Base-by-base conservation (phyloP, 2,797 vertebrate genomes). In the Meriones psammophilus region DNA sequence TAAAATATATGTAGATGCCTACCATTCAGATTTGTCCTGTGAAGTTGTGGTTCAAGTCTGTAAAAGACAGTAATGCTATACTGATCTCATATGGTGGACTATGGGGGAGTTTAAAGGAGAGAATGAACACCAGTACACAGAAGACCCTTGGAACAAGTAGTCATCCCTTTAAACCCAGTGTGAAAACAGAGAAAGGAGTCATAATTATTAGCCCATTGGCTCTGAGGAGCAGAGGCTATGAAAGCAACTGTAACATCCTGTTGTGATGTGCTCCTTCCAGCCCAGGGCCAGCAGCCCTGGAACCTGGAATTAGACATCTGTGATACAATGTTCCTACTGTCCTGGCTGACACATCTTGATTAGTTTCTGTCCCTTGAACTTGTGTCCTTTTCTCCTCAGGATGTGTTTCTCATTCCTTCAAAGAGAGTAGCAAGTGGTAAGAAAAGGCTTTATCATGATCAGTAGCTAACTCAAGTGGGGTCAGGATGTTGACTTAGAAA, bases 401-500 rank as follows among this genome's bases (percentile, higher is more conserved):
- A 96, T 91, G 14, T 96, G 0, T 97, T 88, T 97, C 97, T 96
- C 92, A 90, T 93, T 97, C 85, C 97, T 97, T 97, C 97, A 94
- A 97, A 97, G 71, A 69, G 92, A 97, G 89, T 89, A 84, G 96
- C 95, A 96, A 93, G 90, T 94, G 87, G 73, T 15, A 50, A 96
- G 97, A 84, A 97, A 94, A 98, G 93, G 79, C 95, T 98, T 98
- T 97, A 97, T 98, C 91, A 80, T 0, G 1, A 97, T 95, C 95
- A 95, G 96, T 18, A n/a, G 97, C 97, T 96, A 97, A 97, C 97
- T 98, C 95, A 97, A 98, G 97, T 94, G 94, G 97, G 98, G 98
- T 98, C 98, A 98, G 96, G 91, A 96, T 98, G 98, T 97, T 98
- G 98, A 98, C 98, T 98, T 98, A 94, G 96, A 98, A 98, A 98